Evolutionary conservation across 2,888 invertebrate genomes (phyloP).

Genomic region (Chaitophorus viminalis): DNA sequence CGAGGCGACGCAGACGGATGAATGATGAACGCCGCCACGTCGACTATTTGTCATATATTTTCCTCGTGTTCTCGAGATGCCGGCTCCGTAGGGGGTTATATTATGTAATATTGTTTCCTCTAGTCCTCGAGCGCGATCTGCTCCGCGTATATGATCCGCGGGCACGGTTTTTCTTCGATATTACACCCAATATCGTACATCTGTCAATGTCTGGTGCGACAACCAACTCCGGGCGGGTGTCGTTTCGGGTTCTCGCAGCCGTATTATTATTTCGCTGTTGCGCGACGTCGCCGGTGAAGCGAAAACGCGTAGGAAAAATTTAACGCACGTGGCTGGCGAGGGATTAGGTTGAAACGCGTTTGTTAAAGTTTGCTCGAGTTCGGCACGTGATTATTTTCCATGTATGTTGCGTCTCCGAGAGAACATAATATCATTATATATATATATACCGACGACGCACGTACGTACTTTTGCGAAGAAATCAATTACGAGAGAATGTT

Average conservation of each 20-base stretch:
- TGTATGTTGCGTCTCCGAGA: too few species aligned
- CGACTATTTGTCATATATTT: conserved; percentile 61
- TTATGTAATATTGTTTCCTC: background rate
- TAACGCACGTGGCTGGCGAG: too few species aligned
- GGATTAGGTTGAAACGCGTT: too few species aligned
- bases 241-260: too few species aligned
- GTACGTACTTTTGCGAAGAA: conserved; percentile 16
- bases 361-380: too few species aligned
- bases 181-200: background rate
- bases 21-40: conserved; percentile 49
- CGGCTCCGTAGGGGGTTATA: background rate
- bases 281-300: too few species aligned
- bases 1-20: conserved; percentile 43
- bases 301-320: too few species aligned
- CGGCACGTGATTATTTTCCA: too few species aligned
- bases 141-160: background rate
- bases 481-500: conserved; percentile 33
- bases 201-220: conserved; percentile 50
- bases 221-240: background rate
- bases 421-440: background rate
- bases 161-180: conserved; percentile 14
- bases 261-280: too few species aligned
- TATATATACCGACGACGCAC: background rate
- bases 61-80: conserved; percentile 8
- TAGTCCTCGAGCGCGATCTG: background rate